Base-by-base conservation (phyloP, 1,140 invertebrate genomes). In the Paracyclopina nana region DNA sequence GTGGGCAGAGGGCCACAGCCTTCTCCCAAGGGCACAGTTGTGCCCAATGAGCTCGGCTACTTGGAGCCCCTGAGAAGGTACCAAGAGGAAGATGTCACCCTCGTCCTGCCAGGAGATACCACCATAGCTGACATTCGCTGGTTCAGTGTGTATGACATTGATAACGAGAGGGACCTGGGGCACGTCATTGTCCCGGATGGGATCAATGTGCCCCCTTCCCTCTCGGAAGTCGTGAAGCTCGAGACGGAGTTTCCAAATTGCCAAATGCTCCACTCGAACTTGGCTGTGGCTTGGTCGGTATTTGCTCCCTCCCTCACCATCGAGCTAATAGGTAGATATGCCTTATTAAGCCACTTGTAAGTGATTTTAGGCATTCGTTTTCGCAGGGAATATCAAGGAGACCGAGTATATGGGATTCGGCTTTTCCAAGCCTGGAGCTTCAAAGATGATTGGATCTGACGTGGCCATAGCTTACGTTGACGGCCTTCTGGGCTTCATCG, bases 1-100 rank as follows among this genome's bases (percentile, higher is more conserved):
- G 76, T 82, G 8, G 86, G 86, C 5, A 75, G 78, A 50, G 85
- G 85, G 1, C 77, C 82, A n/a, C 77, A 82, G 60, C 84, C 85
- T 0, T 78, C 78, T 4, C 70, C 74, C 8, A 78, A 80, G 55
- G 85, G 84, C 1, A 68, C 63, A 27, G 80, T 80, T 68, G 75
- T 90, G 52, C 83, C 85, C 1, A 83, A 91, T 65, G 86, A 92
- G 68, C 75, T 78, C 56, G 85, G 85, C 73, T 90, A 87, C 60
- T 62, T 84, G 50, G 75, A 80, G 60, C 71, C 77, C 11, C 62
- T 86, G 24, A 64, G 76, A 11, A 60, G 62, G 4, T 90, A 90
- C 60, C 67, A 71, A 20, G 73, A 73, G 50, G 76, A 83, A 60
- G 78, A 80, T 34, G 74, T 92, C 41, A 72, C 68, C 0, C 63